Percentiles rank a stretch among this genome's conserved stretches.
These are phyloP conservation scores for Gila orcuttii DNA, from an alignment of 2,113 vertebrate species.

Conservation along the genomic window DNA sequence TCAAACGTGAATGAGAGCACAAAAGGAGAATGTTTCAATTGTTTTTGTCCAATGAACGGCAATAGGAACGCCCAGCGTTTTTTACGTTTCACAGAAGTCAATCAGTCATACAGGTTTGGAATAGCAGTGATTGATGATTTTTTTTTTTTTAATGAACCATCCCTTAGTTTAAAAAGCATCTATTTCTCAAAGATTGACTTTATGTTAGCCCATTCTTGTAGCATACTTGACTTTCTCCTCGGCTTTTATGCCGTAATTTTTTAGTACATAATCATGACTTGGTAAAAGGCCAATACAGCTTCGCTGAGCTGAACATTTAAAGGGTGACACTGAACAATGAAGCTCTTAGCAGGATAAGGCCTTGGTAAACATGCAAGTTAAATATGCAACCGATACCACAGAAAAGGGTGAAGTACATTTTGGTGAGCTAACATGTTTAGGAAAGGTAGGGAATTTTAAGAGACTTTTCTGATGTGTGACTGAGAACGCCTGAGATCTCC, in stretches of 20 bases:
- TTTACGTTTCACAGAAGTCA: too few species aligned
- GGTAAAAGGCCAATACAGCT: constrained; percentile 1
- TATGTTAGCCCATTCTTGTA: background rate
- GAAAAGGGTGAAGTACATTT: background rate
- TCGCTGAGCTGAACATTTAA: constrained; percentile 7
- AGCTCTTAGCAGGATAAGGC: background rate
- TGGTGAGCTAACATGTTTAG: background rate
- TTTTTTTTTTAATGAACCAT: background rate
- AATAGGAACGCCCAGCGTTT: too few species aligned
- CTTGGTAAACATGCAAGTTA: constrained; percentile 21
- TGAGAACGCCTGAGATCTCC: background rate
- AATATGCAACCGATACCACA: background rate
- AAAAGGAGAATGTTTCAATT: too few species aligned
- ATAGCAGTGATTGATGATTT: background rate
- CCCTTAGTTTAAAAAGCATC: background rate
- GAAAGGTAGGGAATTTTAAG: background rate
- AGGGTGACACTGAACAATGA: background rate
- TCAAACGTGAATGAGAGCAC: background rate
- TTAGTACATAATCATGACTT: background rate
- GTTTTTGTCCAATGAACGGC: too few species aligned
- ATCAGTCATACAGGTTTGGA: too few species aligned
- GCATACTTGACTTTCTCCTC: background rate
- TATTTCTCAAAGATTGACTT: background rate
- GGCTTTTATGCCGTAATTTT: background rate
- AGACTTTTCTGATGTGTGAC: background rate